These are phyloP conservation scores for Halocaridina rubra DNA, from an alignment of 2,888 invertebrate species.

Conservation along the genomic window DNA sequence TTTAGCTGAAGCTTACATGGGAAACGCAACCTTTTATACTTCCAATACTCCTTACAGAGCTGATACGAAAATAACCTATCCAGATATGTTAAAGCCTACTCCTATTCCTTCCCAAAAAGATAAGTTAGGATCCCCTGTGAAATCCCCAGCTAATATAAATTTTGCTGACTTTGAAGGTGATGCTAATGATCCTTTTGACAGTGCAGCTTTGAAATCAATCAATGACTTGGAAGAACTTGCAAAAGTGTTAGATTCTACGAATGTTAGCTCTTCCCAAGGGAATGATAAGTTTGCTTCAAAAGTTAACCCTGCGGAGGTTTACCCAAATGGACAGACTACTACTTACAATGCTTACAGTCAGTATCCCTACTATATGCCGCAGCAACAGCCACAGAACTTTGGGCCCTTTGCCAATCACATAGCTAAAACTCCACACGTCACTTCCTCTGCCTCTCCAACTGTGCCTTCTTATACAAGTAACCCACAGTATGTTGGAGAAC, in stretches of 20 bases:
- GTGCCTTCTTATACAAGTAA: constrained; percentile 37
- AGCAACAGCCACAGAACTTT: constrained; percentile 35
- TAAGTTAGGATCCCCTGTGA: constrained; percentile 16
- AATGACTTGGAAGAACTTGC: constrained; percentile 92
- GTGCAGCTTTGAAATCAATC: constrained; percentile 89
- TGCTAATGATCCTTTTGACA: constrained; percentile 92
- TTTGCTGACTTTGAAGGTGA: constrained; percentile 90
- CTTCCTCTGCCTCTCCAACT: constrained; percentile 23
- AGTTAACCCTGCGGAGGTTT: not conserved
- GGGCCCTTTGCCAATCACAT: constrained; percentile 29
- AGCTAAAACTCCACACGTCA: constrained; percentile 30
- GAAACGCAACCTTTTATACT: not conserved
- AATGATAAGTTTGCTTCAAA: not conserved
- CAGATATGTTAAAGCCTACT: constrained; percentile 43
- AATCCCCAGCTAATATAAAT: constrained; percentile 65
- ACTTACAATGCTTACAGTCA: constrained; percentile 24
- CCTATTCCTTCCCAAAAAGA: constrained; percentile 39
- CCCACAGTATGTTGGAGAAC: constrained; percentile 30
- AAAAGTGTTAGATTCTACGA: constrained; percentile 73
- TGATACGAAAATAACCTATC: constrained; percentile 14
- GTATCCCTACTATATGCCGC: constrained; percentile 33
- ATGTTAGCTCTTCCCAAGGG: constrained; percentile 9
- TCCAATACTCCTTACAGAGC: not conserved
- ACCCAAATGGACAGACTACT: constrained; percentile 23
- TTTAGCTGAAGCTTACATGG: no score